phyloP scores from a whole-genome alignment of 2,888 invertebrate species.

The Eupeodes luniger region DNA sequence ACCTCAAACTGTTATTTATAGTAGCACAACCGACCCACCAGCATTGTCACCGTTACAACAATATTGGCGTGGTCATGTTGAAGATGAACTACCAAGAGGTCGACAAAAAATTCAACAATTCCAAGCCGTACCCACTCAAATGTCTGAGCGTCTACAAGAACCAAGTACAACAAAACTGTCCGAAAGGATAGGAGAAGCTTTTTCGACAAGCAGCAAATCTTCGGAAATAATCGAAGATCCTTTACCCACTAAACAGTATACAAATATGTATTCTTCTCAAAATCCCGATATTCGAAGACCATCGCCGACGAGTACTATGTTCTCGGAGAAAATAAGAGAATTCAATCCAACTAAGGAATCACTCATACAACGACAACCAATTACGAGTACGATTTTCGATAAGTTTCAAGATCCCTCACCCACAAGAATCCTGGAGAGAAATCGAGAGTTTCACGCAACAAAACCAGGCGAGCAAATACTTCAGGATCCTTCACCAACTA shows the following conservation, averaged over 20 bases:
- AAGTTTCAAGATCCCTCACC: slow-evolving; percentile 75
- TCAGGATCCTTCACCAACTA: slow-evolving; percentile 75
- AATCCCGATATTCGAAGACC: slow-evolving; percentile 43
- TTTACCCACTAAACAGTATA: slow-evolving; percentile 16
- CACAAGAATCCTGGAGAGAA: slow-evolving; percentile 49
- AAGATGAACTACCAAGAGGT: slow-evolving; percentile 78
- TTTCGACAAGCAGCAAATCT: slow-evolving; percentile 13
- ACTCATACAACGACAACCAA: slow-evolving; percentile 61
- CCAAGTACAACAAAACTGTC: slow-evolving; percentile 63
- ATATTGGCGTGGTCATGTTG: slow-evolving; percentile 84
- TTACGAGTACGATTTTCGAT: slow-evolving; percentile 64
- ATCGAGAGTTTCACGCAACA: slow-evolving; percentile 40
- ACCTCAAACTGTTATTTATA: slow-evolving; percentile 82
- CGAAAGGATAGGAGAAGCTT: slow-evolving; percentile 65
- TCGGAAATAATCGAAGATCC: slow-evolving; percentile 11
- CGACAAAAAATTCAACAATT: slow-evolving; percentile 26
- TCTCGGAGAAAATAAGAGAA: slow-evolving; percentile 64
- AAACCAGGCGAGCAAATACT: neutral
- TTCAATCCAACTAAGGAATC: slow-evolving; percentile 65
- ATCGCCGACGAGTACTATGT: slow-evolving; percentile 8
- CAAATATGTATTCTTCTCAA: neutral
- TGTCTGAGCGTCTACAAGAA: slow-evolving; percentile 58
- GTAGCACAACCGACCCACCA: slow-evolving; percentile 77
- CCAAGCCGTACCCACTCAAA: slow-evolving; percentile 40
- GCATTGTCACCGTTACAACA: slow-evolving; percentile 75